Evolutionary conservation across 1,140 invertebrate genomes (phyloP).

Genomic region (Pseudomyrmex flavicornis): DNA sequence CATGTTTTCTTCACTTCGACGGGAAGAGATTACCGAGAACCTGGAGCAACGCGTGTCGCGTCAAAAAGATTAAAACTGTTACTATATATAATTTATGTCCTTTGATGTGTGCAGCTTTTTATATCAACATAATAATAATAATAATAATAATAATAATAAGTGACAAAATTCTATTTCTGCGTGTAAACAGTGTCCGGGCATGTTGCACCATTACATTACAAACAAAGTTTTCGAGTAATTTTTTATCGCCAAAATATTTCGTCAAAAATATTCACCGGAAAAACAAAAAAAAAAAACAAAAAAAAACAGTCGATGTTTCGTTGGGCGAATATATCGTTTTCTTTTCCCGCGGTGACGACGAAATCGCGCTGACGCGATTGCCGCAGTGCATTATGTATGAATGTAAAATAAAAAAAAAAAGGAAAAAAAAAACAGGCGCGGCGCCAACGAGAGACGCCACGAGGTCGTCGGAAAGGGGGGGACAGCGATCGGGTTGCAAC

Average conservation of each 20-base stretch:
- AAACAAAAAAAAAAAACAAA: too few species aligned
- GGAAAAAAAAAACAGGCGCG: background rate
- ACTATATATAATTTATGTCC: too few species aligned
- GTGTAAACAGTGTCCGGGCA: background rate
- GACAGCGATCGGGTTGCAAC: slow-evolving; percentile 26
- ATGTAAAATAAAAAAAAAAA: slow-evolving; percentile 22
- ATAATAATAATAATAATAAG: background rate
- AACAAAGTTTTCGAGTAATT: background rate
- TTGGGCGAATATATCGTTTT: background rate
- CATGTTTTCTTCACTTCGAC: background rate
- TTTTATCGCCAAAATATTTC: background rate
- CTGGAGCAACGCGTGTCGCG: too few species aligned
- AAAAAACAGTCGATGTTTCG: background rate
- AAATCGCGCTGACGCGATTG: slow-evolving; percentile 16
- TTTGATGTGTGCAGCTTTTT: background rate
- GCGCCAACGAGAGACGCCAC: slow-evolving; percentile 2
- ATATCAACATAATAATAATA: background rate
- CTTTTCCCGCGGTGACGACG: background rate
- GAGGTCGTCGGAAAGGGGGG: background rate
- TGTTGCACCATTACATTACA: background rate
- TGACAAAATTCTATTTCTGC: background rate
- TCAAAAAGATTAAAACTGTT: background rate
- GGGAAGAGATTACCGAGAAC: background rate
- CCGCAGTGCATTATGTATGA: background rate
- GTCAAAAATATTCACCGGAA: background rate